A percentile compares a stretch with the other conserved stretches of the same genome.
These are phyloP conservation scores for Squalus acanthias DNA, from an alignment of 2,797 vertebrate species.

Conservation along the genomic window DNA sequence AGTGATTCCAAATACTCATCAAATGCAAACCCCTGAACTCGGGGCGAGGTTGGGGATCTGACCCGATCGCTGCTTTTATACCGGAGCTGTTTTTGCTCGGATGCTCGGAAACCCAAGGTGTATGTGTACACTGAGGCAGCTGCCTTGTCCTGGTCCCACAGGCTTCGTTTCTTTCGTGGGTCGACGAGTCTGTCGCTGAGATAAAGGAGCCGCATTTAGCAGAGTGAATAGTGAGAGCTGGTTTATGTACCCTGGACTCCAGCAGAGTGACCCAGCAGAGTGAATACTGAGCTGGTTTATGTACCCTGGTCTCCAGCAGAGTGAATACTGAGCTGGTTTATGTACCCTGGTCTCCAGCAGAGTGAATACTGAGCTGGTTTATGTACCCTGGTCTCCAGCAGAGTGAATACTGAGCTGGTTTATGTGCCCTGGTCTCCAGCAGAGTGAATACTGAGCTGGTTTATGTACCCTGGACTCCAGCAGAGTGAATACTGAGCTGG, in stretches of 20 bases:
- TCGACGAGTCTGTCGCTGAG: too few relatives aligned
- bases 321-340: neutral
- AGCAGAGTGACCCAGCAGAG: neutral
- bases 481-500: too few relatives aligned
- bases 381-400: neutral
- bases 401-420: neutral
- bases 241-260: neutral
- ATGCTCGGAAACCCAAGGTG: neutral
- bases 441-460: neutral
- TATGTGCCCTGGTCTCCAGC: neutral
- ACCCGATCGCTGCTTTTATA: neutral
- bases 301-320: neutral
- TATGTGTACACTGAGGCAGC: too few relatives aligned
- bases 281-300: neutral
- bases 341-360: neutral
- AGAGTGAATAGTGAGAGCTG: neutral
- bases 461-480: neutral
- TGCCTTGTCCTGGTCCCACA: too few relatives aligned
- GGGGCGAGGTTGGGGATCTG: neutral
- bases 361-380: neutral
- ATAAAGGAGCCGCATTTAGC: too few relatives aligned
- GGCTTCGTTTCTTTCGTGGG: too few relatives aligned
- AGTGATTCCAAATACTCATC: neutral
- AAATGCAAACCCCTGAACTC: neutral
- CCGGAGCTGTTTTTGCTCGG: neutral